Base-by-base conservation (phyloP, 2,797 vertebrate species). In the Simalia tracyae region DNA sequence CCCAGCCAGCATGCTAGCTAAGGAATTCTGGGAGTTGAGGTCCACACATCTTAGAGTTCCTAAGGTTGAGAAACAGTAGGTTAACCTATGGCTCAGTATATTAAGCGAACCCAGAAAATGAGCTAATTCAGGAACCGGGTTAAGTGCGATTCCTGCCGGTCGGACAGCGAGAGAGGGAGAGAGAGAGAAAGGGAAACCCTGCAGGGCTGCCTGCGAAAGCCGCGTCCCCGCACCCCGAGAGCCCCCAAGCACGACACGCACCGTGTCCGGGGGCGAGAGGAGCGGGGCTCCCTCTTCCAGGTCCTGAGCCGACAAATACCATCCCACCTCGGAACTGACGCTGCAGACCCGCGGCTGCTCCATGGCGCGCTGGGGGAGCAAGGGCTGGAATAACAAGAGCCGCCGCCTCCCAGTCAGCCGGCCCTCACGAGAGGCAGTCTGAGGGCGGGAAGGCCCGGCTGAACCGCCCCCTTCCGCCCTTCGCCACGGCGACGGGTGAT, bases 261-360 rank as follows among this genome's bases (percentile, higher is more conserved):
- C 92, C 92, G 85, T 42, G 59, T 60, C 46, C 60, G n/a, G 54
- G 42, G 42, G 76, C n/a, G 54, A 26, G 26, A 92, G 89, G 9
- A 92, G 92, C 59, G 85, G 89, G 26, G 92, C 92, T 1, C 66
- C 57, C 1, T 92, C 92, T 46, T 86, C 91, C 63, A 31, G 8
- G 28, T 92, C 91, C 64, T 36, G 88, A 3, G 92, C 57, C 46
- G 92, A 87, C 66, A 87, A 46, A 60, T 76, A 90, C 92, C 92
- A 92, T 11, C 92, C 89, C 57, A n/a, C 46, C 36, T 61, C 88
- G 84, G 22, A 5, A 86, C 64, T 86, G 88, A 92, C 11, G 61
- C 28, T 50, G 42, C 42, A 85, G 24, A 15, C 8, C 4, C 5
- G 66, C 19, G 22, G 64, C 76, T 64, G 42, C n/a, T 92, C 91